phyloP scores from a whole-genome alignment of 2,888 invertebrate species.

The Scaptomyza cyrtandrae region DNA sequence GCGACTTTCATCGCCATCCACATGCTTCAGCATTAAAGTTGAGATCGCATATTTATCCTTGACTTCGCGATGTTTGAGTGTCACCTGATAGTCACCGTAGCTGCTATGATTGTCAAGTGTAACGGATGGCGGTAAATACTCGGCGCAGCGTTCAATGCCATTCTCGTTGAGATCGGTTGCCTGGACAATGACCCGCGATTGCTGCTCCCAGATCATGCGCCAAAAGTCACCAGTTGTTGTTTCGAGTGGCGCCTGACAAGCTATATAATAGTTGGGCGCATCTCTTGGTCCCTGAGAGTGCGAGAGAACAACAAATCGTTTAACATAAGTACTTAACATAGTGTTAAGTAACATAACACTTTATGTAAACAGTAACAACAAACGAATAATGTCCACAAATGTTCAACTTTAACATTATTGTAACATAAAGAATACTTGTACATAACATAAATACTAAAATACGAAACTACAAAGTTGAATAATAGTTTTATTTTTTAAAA shows the following conservation, averaged over 20 bases:
- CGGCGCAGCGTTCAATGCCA: conserved; percentile 94
- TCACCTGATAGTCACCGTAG: conserved; percentile 93
- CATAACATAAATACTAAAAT: background rate
- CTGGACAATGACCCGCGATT: conserved; percentile 94
- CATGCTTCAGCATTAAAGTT: conserved; percentile 92
- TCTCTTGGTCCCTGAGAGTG: conserved; percentile 91
- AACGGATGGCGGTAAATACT: conserved; percentile 96
- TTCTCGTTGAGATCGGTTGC: conserved; percentile 95
- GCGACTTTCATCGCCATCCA: conserved; percentile 92
- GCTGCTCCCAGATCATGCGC: conserved; percentile 98
- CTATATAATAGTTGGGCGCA: conserved; percentile 93
- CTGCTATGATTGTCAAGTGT: conserved; percentile 94
- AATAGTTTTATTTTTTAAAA: background rate
- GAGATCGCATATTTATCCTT: conserved; percentile 96
- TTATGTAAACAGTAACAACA: background rate
- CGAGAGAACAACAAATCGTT: background rate
- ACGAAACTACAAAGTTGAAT: too few relatives aligned
- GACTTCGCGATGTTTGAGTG: conserved; percentile 94
- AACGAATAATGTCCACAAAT: background rate
- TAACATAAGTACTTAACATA: background rate
- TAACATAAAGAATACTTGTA: background rate
- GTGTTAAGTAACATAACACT: background rate
- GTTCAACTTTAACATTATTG: background rate
- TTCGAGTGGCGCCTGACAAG: conserved; percentile 95
- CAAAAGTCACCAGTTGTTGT: conserved; percentile 95